Conservation (phyloP, 2,888 invertebrate genomes). For the Oegoconia quadripuncta region DNA sequence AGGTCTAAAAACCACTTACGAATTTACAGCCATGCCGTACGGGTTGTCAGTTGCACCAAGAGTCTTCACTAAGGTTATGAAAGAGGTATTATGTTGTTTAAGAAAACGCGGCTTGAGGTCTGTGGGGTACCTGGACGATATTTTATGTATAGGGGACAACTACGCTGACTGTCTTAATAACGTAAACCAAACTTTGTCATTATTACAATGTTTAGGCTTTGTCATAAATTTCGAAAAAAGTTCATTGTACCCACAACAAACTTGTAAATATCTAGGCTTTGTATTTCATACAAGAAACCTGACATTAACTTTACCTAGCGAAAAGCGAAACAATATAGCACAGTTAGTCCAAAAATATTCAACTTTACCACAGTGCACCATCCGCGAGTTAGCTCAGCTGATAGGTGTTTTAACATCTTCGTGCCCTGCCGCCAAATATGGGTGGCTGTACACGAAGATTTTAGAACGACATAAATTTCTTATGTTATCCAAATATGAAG, state of each 20-base stretch:
- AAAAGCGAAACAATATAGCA: conserved; percentile 13
- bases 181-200: conserved; percentile 8
- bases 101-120: conserved; percentile 7
- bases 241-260: conserved; percentile 1
- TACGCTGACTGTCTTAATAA: conserved; percentile 12
- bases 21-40: conserved; percentile 1
- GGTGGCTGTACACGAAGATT: background rate
- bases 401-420: conserved; percentile 11
- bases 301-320: conserved; percentile 8
- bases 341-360: conserved; percentile 10
- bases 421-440: background rate
- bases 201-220: conserved; percentile 17
- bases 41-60: conserved; percentile 3
- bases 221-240: no score
- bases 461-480: background rate
- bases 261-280: conserved; percentile 17
- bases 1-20: background rate
- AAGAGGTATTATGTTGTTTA: conserved; percentile 5
- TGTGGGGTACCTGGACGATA: conserved; percentile 15
- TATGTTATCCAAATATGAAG: background rate
- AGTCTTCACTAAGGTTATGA: conserved; percentile 12
- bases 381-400: conserved; percentile 14
- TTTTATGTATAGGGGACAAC: conserved; percentile 8
- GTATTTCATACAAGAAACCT: conserved; percentile 11
- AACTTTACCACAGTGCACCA: conserved; percentile 1